These are phyloP conservation scores for Microchirus variegatus DNA, from an alignment of 2,797 vertebrate genomes.

Conservation along the genomic window DNA sequence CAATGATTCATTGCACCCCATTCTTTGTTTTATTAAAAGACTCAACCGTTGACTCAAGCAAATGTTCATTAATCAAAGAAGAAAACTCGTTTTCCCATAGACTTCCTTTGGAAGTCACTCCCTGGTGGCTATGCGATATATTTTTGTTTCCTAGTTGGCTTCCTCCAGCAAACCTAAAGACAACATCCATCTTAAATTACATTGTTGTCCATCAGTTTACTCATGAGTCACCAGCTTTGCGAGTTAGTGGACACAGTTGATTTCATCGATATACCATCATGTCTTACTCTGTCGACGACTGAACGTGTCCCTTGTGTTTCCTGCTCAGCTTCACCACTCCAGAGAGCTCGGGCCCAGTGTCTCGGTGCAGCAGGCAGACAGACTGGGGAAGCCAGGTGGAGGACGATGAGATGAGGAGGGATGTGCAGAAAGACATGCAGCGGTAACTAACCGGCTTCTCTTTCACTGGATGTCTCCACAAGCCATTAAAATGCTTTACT, in stretches of 20 bases:
- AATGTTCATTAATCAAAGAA: too few relatives aligned
- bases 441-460: constrained; percentile 50
- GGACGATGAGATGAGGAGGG: constrained; percentile 64
- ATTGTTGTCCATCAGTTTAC: too few relatives aligned
- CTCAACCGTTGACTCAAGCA: too few relatives aligned
- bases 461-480: background rate
- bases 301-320: background rate
- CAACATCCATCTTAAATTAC: too few relatives aligned
- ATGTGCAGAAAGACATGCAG: constrained; percentile 70
- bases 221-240: background rate
- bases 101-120: too few relatives aligned
- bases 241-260: background rate
- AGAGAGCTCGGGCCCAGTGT: constrained; percentile 56
- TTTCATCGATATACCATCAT: too few relatives aligned
- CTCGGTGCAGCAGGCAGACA: constrained; percentile 39
- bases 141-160: too few relatives aligned
- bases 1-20: too few relatives aligned
- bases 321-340: constrained; percentile 72
- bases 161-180: too few relatives aligned
- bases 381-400: constrained; percentile 77
- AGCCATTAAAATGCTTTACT: background rate
- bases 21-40: too few relatives aligned
- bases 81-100: too few relatives aligned
- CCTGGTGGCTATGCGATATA: too few relatives aligned
- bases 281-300: background rate